phyloP scores from a whole-genome alignment of 2,888 invertebrate species.

The Alentia gelatinosa region DNA sequence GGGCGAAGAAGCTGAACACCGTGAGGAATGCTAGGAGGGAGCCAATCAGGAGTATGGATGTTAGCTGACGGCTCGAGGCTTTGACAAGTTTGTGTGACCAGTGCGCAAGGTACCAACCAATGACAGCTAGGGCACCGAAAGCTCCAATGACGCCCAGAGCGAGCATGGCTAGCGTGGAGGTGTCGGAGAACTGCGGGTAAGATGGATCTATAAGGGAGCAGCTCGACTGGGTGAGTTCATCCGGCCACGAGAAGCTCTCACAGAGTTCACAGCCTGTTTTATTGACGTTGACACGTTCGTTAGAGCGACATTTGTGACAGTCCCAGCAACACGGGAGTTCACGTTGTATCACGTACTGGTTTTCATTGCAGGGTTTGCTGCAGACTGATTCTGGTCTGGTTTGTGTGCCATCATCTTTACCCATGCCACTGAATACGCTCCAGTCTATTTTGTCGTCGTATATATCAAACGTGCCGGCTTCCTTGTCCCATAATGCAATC shows the following conservation, averaged over 20 bases:
- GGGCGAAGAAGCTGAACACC: constrained; percentile 39
- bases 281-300: constrained; percentile 59
- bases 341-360: constrained; percentile 54
- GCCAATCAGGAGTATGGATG: constrained; percentile 57
- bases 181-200: constrained; percentile 44
- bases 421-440: background rate
- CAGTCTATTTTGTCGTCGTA: background rate
- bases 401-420: background rate
- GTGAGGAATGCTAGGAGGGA: constrained; percentile 45
- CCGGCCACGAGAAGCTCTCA: constrained; percentile 60
- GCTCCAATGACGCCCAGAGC: constrained; percentile 16
- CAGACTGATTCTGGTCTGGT: constrained; percentile 59
- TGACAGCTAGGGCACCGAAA: constrained; percentile 35
- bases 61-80: constrained; percentile 58
- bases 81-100: constrained; percentile 57
- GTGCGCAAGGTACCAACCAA: constrained; percentile 29
- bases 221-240: background rate
- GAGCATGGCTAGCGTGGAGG: constrained; percentile 23
- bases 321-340: constrained; percentile 62
- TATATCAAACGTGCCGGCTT: background rate
- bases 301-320: constrained; percentile 61
- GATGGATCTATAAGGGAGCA: constrained; percentile 54
- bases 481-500: background rate
- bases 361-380: constrained; percentile 58
- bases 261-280: constrained; percentile 61